Conservation (phyloP, 2,888 invertebrate genomes). For the Thera obeliscata region DNA sequence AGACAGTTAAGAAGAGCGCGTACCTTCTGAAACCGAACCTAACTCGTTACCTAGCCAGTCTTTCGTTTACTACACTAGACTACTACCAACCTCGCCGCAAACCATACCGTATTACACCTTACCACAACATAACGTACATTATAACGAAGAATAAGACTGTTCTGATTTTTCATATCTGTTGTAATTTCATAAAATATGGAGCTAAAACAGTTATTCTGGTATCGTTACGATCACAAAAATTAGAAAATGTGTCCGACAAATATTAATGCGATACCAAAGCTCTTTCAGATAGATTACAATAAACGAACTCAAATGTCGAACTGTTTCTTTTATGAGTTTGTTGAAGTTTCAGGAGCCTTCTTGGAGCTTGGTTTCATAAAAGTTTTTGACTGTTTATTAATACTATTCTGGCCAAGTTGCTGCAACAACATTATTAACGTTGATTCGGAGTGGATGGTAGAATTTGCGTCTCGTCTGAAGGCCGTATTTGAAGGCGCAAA, state of each 20-base stretch:
- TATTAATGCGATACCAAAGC: not conserved
- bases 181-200: not conserved
- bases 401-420: not conserved
- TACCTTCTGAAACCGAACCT: constrained; percentile 50
- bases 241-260: no score
- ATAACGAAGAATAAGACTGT: constrained; percentile 7
- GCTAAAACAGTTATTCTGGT: not conserved
- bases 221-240: no score
- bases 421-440: not conserved
- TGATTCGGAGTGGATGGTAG: constrained; percentile 14
- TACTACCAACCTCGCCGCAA: constrained; percentile 31
- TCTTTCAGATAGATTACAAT: not conserved
- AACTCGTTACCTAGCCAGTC: constrained; percentile 79
- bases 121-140: constrained; percentile 14
- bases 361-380: no score
- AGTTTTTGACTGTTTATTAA: not conserved
- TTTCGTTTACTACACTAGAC: constrained; percentile 79
- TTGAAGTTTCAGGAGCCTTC: no score
- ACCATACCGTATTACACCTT: constrained; percentile 28
- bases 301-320: not conserved
- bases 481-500: constrained; percentile 8
- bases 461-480: constrained; percentile 10
- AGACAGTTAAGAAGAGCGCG: constrained; percentile 30
- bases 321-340: no score
- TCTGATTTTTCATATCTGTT: not conserved